These are phyloP conservation scores for Urocyon cinereoargenteus DNA, from an alignment of 2,797 vertebrate species.

Conservation along the genomic window DNA sequence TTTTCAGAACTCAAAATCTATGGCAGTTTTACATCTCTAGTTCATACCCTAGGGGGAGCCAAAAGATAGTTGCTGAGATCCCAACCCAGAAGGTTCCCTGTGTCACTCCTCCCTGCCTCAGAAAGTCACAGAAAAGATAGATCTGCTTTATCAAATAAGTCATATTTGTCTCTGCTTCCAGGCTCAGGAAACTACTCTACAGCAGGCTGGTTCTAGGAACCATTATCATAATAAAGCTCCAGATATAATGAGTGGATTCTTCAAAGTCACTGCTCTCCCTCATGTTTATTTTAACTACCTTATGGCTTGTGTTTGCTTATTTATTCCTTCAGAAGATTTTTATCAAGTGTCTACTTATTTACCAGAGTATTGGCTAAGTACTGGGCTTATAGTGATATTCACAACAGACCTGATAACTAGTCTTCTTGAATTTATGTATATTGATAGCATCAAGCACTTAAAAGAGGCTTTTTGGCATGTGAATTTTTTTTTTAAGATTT, in stretches of 20 bases:
- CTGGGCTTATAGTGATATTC: not conserved
- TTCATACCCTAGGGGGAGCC: constrained; percentile 50
- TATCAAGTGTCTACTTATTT: not conserved
- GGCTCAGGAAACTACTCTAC: not conserved
- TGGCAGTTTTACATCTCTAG: constrained; percentile 17
- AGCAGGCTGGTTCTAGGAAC: not conserved
- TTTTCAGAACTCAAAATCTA: not conserved
- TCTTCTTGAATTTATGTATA: not conserved
- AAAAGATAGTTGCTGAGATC: constrained; percentile 44
- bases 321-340: not conserved
- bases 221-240: not conserved
- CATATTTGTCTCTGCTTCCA: not conserved
- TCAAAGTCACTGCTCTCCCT: not conserved
- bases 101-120: not conserved
- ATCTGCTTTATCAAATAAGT: not conserved
- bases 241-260: not conserved
- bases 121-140: not conserved
- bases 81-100: not conserved
- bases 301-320: not conserved
- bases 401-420: not conserved
- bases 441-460: not conserved
- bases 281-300: not conserved
- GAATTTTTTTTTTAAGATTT: not conserved
- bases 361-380: not conserved
- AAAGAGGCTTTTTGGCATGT: not conserved